A percentile compares a stretch with the other conserved stretches of the same genome.
phyloP scores from a whole-genome alignment of 2,888 invertebrate species.

The Cryptus viduatorius region DNA sequence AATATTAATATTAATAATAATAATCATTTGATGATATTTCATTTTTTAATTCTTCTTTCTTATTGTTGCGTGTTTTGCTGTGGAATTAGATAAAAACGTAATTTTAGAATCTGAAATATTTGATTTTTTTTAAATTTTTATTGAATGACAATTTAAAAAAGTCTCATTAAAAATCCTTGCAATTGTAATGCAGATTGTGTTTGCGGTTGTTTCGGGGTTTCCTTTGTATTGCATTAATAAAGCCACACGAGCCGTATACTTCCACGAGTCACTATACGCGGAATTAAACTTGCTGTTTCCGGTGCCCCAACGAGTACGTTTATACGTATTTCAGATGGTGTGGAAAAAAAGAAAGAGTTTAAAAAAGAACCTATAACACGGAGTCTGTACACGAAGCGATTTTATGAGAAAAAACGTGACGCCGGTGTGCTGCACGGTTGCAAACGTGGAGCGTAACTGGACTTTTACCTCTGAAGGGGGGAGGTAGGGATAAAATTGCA shows the following conservation, averaged over 20 bases:
- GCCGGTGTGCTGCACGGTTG: conserved; percentile 61
- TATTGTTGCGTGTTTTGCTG: too few relatives aligned
- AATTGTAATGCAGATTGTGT: conserved; percentile 10
- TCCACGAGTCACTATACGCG: conserved; percentile 60
- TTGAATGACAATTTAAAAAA: neutral
- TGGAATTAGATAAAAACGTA: too few relatives aligned
- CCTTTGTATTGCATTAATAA: conserved; percentile 13
- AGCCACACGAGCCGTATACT: neutral
- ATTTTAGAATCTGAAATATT: neutral
- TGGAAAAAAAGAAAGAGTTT: conserved; percentile 1
- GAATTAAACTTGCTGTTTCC: conserved; percentile 77
- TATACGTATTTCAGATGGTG: conserved; percentile 50
- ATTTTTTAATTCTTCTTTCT: too few relatives aligned
- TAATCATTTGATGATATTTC: too few relatives aligned
- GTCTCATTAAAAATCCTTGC: neutral
- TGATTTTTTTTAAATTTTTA: neutral
- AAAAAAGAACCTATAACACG: conserved; percentile 35
- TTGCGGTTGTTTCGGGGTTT: conserved; percentile 17
- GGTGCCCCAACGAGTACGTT: conserved; percentile 73
- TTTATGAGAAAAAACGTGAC: conserved; percentile 76
- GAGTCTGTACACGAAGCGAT: conserved; percentile 74
- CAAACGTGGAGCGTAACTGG: conserved; percentile 21
- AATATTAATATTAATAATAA: too few relatives aligned
- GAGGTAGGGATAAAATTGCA: conserved; percentile 45
- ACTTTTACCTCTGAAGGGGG: conserved; percentile 14